These are phyloP conservation scores for Ochotona princeps DNA, from an alignment of 2,113 vertebrate genomes.

Conservation along the genomic window DNA sequence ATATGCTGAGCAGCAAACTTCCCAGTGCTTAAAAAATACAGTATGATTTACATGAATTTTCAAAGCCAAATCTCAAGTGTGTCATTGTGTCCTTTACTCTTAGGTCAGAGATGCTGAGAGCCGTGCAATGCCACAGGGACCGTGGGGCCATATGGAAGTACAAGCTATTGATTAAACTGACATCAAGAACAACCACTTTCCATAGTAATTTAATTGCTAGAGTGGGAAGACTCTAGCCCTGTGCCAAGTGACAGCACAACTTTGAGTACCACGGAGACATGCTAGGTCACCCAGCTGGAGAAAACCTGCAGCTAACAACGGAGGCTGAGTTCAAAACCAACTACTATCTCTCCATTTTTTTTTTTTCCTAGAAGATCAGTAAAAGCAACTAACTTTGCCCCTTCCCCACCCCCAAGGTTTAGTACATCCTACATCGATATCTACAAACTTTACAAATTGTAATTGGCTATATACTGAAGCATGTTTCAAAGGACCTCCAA, in stretches of 20 bases:
- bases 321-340: not conserved
- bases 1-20: constrained; percentile 15
- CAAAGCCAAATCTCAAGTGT: constrained; percentile 45
- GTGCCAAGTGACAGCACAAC: not conserved
- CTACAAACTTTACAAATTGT: not conserved
- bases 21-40: constrained; percentile 23
- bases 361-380: not conserved
- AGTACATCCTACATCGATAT: not conserved
- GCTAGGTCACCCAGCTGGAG: not conserved
- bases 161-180: constrained; percentile 69
- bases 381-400: not conserved
- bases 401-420: not conserved
- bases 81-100: constrained; percentile 10
- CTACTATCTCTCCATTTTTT: not conserved
- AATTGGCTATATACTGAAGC: not conserved
- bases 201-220: constrained; percentile 51
- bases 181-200: constrained; percentile 56
- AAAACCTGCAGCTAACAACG: not conserved
- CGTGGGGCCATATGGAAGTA: not conserved
- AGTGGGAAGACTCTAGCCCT: constrained; percentile 13
- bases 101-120: constrained; percentile 43
- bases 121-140: not conserved
- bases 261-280: not conserved
- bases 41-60: not conserved
- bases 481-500: not conserved